Base-by-base conservation (phyloP, 2,888 invertebrate genomes). In the Tinea semifulvella region DNA sequence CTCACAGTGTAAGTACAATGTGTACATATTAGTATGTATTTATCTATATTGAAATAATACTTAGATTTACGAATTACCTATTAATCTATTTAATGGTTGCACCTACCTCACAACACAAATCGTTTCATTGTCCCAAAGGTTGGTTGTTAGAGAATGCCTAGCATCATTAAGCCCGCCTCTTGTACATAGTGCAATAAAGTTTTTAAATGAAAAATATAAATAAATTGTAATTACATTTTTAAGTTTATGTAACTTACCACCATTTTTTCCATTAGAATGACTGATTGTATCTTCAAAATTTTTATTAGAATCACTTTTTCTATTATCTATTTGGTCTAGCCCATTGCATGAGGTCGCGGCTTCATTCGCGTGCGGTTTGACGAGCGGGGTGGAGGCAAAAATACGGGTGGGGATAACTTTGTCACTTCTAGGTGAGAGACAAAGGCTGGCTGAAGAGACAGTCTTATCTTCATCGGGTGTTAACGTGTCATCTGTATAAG, bases 381-480 rank as follows among this genome's bases (percentile, higher is more conserved):
- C 53, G 22, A 68, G 51, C 35, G 79, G 76, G 47, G 65, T 66
- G 17, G 68, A 67, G 26, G 69, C 58, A 22, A 53, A 54, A 3
- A 64, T 45, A 2, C 65, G 66, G 27, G 47, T 46, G 4, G 26
- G 13, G 14, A 48, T n/a, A 25, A 11, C 18, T 13, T 56, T 27
- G 19, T 49, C 49, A 42, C 48, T 53, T 50, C 53, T 50, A 1
- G 77, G 76, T 2, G 79, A 79, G 67, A 77, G 65, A 54, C 76
- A 75, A 1, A 76, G 55, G 22, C 79, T 79, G 5, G 76, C 76
- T 1, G 76, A 73, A 0, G 79, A 79, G 5, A 75, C 58, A 8
- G 79, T 76, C 48, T 64, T 62, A 46, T 79, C 75, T 10, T 72
- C 74, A 48, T 70, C 73, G 13, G 63, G 63, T 0, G 75, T 19